phyloP scores from a whole-genome alignment of 2,888 invertebrate genomes.

The Amiota communis region DNA sequence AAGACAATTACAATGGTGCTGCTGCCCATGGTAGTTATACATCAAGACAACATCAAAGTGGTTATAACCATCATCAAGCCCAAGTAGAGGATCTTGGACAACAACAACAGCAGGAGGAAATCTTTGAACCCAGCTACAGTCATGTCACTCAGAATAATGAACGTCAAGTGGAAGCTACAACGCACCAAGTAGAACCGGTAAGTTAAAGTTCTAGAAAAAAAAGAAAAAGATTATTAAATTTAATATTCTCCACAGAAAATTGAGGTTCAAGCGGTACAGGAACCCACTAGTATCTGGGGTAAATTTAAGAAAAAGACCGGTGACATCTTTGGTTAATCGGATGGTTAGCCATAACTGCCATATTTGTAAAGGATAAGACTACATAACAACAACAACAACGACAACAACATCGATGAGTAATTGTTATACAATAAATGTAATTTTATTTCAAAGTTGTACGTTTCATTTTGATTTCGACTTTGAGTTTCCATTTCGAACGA shows the following conservation, averaged over 20 bases:
- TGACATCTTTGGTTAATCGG: slow-evolving; percentile 48
- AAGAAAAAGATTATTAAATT: neutral
- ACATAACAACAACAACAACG: too few relatives aligned
- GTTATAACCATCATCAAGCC: too few relatives aligned
- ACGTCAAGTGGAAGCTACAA: slow-evolving; percentile 38
- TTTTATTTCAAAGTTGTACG: slow-evolving; percentile 29
- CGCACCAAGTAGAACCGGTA: slow-evolving; percentile 44
- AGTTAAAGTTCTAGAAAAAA: slow-evolving; percentile 17
- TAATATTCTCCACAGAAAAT: slow-evolving; percentile 41
- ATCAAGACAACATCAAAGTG: slow-evolving; percentile 18
- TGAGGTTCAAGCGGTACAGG: slow-evolving; percentile 54
- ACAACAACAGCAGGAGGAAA: slow-evolving; percentile 40
- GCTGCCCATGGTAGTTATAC: slow-evolving; percentile 14
- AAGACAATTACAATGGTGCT: slow-evolving; percentile 37
- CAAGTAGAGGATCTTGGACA: slow-evolving; percentile 36
- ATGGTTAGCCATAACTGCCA: slow-evolving; percentile 48
- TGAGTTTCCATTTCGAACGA: slow-evolving; percentile 15
- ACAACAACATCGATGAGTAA: neutral
- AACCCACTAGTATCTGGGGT: slow-evolving; percentile 56
- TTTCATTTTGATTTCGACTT: slow-evolving; percentile 39
- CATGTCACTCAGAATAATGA: slow-evolving; percentile 22
- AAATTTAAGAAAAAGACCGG: slow-evolving; percentile 62
- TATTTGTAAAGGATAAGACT: slow-evolving; percentile 34
- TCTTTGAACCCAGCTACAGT: slow-evolving; percentile 37
- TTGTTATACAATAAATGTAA: too few relatives aligned